A percentile compares a stretch with the other conserved stretches of the same genome.
These are phyloP conservation scores for Plutella xylostella DNA, from an alignment of 2,888 invertebrate genomes.

Conservation along the genomic window DNA sequence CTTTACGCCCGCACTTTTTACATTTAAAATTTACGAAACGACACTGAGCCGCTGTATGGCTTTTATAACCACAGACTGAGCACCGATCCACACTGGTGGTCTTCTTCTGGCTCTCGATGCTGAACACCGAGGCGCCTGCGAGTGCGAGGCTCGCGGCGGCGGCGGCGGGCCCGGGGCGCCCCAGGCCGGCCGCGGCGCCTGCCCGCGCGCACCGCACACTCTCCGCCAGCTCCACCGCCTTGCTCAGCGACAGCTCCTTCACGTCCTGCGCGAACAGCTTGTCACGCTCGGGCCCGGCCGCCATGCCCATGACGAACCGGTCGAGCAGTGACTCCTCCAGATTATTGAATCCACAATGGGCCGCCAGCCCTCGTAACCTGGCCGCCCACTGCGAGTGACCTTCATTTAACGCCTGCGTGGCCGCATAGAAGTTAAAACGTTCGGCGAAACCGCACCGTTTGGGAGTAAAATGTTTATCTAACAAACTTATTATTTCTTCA, in stretches of 20 bases:
- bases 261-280: not conserved
- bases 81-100: slow-evolving; percentile 10
- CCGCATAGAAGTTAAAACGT: slow-evolving; percentile 6
- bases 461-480: slow-evolving; percentile 11
- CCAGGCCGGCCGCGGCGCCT: not conserved
- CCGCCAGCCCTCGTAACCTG: slow-evolving; percentile 13
- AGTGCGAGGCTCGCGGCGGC: not conserved
- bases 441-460: slow-evolving; percentile 13
- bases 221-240: not conserved
- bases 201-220: not conserved
- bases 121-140: not conserved
- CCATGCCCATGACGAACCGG: slow-evolving; percentile 11
- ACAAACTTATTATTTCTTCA: not conserved
- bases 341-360: slow-evolving; percentile 14
- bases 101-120: too few species aligned
- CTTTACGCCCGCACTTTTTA: slow-evolving; percentile 18
- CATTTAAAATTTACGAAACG: slow-evolving; percentile 18
- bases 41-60: slow-evolving; percentile 19
- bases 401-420: slow-evolving; percentile 2
- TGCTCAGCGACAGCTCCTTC: not conserved
- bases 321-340: slow-evolving; percentile 19
- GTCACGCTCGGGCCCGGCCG: not conserved
- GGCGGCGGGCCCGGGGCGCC: not conserved
- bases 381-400: slow-evolving; percentile 14
- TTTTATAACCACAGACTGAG: slow-evolving; percentile 18